Evolutionary conservation across 2,888 invertebrate genomes (phyloP).

Genomic region (Melanostoma mellinum): DNA sequence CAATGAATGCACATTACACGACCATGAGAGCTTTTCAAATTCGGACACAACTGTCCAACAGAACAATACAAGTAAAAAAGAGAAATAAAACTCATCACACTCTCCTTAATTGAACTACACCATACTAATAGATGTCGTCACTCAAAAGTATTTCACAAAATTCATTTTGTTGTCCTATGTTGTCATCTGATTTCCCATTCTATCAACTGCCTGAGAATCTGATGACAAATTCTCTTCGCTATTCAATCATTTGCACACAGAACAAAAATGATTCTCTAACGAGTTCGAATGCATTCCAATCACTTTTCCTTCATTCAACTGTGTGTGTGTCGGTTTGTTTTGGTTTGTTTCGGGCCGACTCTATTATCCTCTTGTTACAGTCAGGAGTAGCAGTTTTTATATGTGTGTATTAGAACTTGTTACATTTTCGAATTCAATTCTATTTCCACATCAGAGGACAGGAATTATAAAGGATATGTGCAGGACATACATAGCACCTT

Average conservation of each 20-base stretch:
- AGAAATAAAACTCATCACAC: conserved; percentile 2
- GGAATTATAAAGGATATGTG: conserved; percentile 53
- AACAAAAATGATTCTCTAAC: conserved; percentile 23
- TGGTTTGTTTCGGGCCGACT: not conserved
- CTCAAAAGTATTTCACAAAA: conserved; percentile 44
- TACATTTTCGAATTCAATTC: conserved; percentile 34
- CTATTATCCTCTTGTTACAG: conserved; percentile 34
- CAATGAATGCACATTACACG: too few species aligned
- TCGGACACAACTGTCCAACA: too few species aligned
- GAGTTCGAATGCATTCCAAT: conserved; percentile 36
- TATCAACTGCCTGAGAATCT: conserved; percentile 25
- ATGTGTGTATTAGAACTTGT: conserved; percentile 36
- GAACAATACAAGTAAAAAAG: conserved; percentile 4
- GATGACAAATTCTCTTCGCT: conserved; percentile 42
- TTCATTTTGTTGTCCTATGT: conserved; percentile 31
- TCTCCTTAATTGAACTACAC: conserved; percentile 49
- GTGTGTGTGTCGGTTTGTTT: not conserved
- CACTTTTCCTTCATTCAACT: not conserved
- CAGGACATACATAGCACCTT: conserved; percentile 36
- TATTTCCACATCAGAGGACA: conserved; percentile 47
- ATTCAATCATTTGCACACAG: conserved; percentile 49
- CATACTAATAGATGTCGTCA: conserved; percentile 15
- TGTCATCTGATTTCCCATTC: conserved; percentile 27
- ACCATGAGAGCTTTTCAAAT: too few species aligned
- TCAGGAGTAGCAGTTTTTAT: conserved; percentile 17